Conservation (phyloP, 2,113 vertebrate species). For the Amphilophus citrinellus region DNA sequence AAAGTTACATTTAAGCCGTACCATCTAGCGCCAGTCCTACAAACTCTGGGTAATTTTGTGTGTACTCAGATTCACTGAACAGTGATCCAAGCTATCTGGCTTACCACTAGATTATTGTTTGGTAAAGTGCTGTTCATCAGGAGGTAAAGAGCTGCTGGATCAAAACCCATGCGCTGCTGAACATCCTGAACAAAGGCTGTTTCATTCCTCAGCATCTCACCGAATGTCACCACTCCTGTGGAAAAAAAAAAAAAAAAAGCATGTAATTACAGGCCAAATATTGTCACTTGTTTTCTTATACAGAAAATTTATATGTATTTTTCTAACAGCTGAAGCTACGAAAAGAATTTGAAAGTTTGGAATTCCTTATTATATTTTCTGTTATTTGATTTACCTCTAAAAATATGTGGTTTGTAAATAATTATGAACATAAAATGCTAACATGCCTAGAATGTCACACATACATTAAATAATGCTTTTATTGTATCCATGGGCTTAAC, state of each 20-base stretch:
- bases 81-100: not conserved
- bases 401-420: not conserved
- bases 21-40: not conserved
- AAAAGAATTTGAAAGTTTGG: not conserved
- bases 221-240: conserved; percentile 66
- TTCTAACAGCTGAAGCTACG: not conserved
- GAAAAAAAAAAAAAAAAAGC: conserved; percentile 11
- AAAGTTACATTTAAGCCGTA: not conserved
- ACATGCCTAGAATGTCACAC: not conserved
- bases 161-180: conserved; percentile 57
- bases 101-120: conserved; percentile 73
- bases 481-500: not conserved
- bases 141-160: conserved; percentile 41
- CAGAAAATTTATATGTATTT: not conserved
- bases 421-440: not conserved
- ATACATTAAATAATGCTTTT: not conserved
- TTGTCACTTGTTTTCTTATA: not conserved
- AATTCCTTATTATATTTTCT: not conserved
- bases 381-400: not conserved
- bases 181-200: conserved; percentile 72
- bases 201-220: conserved; percentile 73
- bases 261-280: not conserved
- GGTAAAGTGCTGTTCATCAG: conserved; percentile 72
- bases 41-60: not conserved
- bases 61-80: not conserved